phyloP scores from a whole-genome alignment of 2,113 vertebrate genomes.

The Cyphomyrus discorhynchus region DNA sequence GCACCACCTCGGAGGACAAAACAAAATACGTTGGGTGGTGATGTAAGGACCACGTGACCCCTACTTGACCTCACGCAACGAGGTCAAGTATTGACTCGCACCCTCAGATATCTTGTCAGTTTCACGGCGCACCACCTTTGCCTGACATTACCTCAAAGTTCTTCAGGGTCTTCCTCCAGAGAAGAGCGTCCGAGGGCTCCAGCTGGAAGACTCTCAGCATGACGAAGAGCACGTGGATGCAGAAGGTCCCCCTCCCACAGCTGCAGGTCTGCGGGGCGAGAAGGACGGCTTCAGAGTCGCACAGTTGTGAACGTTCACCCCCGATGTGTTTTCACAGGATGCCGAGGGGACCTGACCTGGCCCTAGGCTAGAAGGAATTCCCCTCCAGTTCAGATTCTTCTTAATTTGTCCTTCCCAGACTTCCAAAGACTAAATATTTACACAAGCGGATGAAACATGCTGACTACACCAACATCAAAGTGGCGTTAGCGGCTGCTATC shows the following conservation, averaged over 20 bases:
- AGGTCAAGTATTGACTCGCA: background rate
- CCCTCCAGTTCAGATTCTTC: background rate
- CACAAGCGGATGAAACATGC: background rate
- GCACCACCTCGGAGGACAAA: background rate
- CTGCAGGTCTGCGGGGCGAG: constrained; percentile 70
- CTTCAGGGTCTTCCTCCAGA: constrained; percentile 83
- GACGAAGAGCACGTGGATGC: constrained; percentile 82
- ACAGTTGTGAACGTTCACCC: background rate
- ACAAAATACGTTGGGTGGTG: background rate
- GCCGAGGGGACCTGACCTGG: background rate
- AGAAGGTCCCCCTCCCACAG: constrained; percentile 81
- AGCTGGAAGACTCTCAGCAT: constrained; percentile 83
- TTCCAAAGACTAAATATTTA: background rate
- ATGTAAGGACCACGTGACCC: background rate
- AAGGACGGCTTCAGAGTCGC: background rate
- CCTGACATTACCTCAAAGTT: constrained; percentile 76
- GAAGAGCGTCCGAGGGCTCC: constrained; percentile 73
- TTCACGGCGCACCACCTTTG: background rate
- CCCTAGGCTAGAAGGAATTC: background rate
- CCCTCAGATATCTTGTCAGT: background rate
- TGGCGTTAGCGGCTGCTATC: background rate
- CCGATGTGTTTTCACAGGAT: background rate
- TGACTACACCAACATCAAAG: background rate
- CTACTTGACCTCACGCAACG: background rate
- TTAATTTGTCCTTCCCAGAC: background rate